Evolutionary conservation across 2,888 invertebrate species (phyloP).

Genomic region (Ecdyonurus torrentis): DNA sequence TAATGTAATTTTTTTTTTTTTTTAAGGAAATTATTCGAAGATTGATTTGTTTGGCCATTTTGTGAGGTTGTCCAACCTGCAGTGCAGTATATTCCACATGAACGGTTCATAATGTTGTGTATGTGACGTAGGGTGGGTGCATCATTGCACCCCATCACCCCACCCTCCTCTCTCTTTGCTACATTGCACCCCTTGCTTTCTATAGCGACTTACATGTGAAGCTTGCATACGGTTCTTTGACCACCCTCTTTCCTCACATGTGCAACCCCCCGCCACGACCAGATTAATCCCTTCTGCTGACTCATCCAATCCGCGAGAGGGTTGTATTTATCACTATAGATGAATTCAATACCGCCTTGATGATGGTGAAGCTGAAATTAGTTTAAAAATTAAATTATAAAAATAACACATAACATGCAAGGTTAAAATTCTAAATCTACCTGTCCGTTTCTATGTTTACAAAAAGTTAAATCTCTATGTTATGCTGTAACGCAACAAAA

Average conservation of each 20-base stretch:
- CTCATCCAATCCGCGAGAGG: not conserved
- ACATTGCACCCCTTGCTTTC: not conserved
- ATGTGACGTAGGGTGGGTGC: not conserved
- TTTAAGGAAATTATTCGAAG: no score
- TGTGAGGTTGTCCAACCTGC: not conserved
- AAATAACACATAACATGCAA: no score
- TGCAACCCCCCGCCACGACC: not conserved
- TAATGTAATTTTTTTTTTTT: no score
- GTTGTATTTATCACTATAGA: not conserved
- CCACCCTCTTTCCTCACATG: no score
- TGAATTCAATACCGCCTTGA: not conserved
- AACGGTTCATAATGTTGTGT: not conserved
- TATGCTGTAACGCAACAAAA: no score
- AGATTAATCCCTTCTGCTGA: not conserved
- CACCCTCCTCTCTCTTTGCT: not conserved
- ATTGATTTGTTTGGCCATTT: no score
- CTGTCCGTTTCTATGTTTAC: no score
- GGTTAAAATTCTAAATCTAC: no score
- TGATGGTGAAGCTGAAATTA: not conserved
- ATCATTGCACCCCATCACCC: not conserved
- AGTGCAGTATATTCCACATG: not conserved
- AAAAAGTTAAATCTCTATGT: no score
- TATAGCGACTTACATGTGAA: not conserved
- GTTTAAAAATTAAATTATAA: no score
- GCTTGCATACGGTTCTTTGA: not conserved